Base-by-base conservation (phyloP, 2,888 invertebrate species). In the Argyresthia albistria region DNA sequence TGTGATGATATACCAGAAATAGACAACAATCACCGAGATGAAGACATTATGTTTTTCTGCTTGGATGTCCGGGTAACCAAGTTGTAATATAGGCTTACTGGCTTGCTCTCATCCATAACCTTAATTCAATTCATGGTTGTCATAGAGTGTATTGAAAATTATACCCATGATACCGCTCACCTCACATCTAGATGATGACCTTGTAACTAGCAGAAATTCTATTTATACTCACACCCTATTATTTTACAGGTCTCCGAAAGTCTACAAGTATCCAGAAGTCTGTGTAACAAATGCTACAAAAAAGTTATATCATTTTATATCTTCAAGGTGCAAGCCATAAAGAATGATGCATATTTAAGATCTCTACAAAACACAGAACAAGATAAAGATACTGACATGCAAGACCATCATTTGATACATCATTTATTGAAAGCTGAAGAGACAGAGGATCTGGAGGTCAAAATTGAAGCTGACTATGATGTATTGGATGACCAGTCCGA, bases 271-370 rank as follows among this genome's bases (percentile, higher is more conserved):
- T 71, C 46, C 62, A 69, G 35, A 71, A 67, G 56, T 46, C 55
- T 83, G 46, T 84, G 84, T 65, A 46, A 61, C 53, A 70, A 73
- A 61, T 84, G 84, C 59, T 77, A 63, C 56, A 69, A 58, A 53
- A 80, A 76, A 62, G 65, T 80, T 35, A 50, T 75, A 53, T 60
- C 67, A 11, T 80, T 73, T 58, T 65, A 77, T 54, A 65, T 75
- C 56, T 84, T 83, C 56, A 84, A 84, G 62, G 56, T 59, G 15
- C 56, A 72, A 56, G 82, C 79, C 43, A 55, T 73, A 56, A 70
- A 71, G 60, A 80, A 64, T 60, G 73, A 83, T 57, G 55, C 59
- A 1, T 72, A 73, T 58, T 65, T 77, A 42, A 70, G 57, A 54
- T 60, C 67, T 4, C 35, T 64, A 8, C 8, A 35, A 42, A 35